phyloP scores from a whole-genome alignment of 1,140 invertebrate species.

The Leptonema lineaticorne region DNA sequence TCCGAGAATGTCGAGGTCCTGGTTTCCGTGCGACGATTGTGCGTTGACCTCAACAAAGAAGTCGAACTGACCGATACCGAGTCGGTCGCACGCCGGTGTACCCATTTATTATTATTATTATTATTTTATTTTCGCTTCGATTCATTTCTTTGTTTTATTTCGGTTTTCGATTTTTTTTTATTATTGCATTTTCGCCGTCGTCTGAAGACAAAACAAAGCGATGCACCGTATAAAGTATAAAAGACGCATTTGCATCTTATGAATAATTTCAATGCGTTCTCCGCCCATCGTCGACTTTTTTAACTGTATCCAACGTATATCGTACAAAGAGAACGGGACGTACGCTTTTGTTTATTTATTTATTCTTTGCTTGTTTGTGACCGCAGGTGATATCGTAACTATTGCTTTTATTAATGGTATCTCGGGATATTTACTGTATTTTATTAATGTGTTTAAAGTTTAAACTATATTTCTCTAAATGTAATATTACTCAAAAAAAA shows the following conservation, averaged over 20 bases:
- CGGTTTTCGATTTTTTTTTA: no score
- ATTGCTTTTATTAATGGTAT: no score
- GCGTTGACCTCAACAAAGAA: slow-evolving; percentile 16
- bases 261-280: slow-evolving; percentile 28
- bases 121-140: no score
- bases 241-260: slow-evolving; percentile 35
- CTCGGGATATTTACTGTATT: no score
- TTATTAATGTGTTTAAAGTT: no score
- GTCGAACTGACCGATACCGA: background rate
- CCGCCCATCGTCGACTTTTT: background rate
- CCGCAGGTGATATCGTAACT: background rate
- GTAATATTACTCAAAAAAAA: no score
- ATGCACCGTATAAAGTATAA: slow-evolving; percentile 18
- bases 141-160: no score
- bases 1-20: background rate
- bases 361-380: no score
- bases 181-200: slow-evolving; percentile 5
- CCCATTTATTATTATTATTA: no score
- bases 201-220: slow-evolving; percentile 20
- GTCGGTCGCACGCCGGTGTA: background rate
- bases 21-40: slow-evolving; percentile 5
- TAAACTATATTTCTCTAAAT: no score
- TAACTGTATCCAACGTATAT: slow-evolving; percentile 13
- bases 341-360: no score
- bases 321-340: background rate